Conservation (phyloP, 2,113 vertebrate species). For the Glaucomys volans region DNA sequence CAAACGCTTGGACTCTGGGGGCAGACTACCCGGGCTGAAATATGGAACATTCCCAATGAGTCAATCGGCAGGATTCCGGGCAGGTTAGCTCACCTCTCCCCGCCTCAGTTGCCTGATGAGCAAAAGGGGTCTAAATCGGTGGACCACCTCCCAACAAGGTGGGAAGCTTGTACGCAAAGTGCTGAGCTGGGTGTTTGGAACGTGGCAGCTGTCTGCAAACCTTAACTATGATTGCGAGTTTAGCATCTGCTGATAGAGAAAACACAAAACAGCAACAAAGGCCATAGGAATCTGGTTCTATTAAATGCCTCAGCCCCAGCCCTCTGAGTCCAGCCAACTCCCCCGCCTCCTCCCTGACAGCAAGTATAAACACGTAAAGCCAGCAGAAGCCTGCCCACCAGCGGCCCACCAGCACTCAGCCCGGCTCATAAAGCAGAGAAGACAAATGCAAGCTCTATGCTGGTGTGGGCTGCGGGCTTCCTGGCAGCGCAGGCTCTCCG, state of each 20-base stretch:
- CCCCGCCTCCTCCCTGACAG: not conserved
- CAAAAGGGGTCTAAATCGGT: not conserved
- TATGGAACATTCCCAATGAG: too few relatives aligned
- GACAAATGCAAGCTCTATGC: slow-evolving; percentile 26
- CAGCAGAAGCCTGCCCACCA: not conserved
- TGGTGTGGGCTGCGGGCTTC: not conserved
- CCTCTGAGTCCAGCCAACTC: slow-evolving; percentile 23
- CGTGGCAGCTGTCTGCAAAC: not conserved
- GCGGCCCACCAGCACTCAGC: slow-evolving; percentile 44
- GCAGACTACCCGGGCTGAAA: not conserved
- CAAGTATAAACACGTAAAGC: slow-evolving; percentile 60
- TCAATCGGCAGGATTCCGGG: not conserved
- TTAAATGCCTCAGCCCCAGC: slow-evolving; percentile 57
- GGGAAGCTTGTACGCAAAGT: not conserved
- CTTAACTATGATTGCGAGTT: not conserved
- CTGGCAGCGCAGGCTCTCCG: not conserved
- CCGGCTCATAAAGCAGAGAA: slow-evolving; percentile 56
- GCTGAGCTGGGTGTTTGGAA: not conserved
- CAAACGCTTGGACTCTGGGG: fast-evolving
- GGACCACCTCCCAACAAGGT: not conserved
- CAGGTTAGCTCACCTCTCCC: not conserved
- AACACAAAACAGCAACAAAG: slow-evolving; percentile 5
- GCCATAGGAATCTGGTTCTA: not conserved
- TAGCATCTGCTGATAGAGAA: slow-evolving; percentile 46
- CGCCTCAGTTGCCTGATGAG: not conserved